Evolutionary conservation across 2,888 invertebrate genomes (phyloP), one percentile per base, ranked within the genome.

Genomic region (Allophyes oxyacanthae): DNA sequence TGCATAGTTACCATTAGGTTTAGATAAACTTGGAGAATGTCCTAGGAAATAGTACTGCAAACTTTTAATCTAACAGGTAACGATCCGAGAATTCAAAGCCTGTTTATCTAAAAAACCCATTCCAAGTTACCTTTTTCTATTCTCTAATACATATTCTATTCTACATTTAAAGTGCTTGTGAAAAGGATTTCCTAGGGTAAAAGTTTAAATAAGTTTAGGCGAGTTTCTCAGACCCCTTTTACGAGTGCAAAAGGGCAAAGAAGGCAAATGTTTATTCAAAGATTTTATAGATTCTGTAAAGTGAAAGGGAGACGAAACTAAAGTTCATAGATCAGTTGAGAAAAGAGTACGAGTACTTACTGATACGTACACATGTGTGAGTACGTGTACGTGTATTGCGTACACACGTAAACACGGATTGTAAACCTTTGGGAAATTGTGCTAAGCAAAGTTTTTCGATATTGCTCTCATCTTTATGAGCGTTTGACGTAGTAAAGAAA

Each of bases 181-280:
- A 87, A 90, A 92, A 89, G 92, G 92, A 92, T 92, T 92, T 92
- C 85, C 89, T 88, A 88, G 88, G 87, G 91, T 89, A 89, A 90
- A 92, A 94, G 88, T 92, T 92, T 92, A 92, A 92, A 92, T 89
- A 93, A 93, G 91, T 93, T 93, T 92, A 90, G 89, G 90, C 83
- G 83, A 91, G 89, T 90, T 92, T 87, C 84, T 83, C 82, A 88
- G 85, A 88, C 88, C 90, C 92, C 90, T 91, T 92, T 91, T 89
- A 91, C 91, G 90, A 90, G 88, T 90, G 89, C 87, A 86, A 90
- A 92, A 91, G 91, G 91, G 90, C 90, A 88, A 87, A 89, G 88
- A 87, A 90, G 86, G 89, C 86, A 88, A 92, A 93, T 92, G 91
- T 92, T 92, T 92, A 92, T 92, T 92, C 91, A 89, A 91, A 89